These are phyloP conservation scores for Papilio polyxenes DNA, from an alignment of 1,140 invertebrate species.

Conservation along the genomic window DNA sequence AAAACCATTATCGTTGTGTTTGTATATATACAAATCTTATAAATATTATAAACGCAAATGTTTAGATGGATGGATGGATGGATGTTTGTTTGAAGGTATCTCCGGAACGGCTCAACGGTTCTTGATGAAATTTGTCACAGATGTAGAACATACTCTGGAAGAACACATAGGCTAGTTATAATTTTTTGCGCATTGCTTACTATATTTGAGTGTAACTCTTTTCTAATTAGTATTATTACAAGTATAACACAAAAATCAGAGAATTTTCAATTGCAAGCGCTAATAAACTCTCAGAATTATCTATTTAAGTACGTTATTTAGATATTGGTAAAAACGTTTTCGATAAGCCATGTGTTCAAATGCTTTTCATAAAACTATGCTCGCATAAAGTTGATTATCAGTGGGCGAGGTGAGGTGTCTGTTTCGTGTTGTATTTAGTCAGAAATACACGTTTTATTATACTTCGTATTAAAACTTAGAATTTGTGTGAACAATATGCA, in stretches of 20 bases:
- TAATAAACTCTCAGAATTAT: neutral
- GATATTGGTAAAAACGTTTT: constrained; percentile 1
- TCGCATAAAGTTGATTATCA: neutral
- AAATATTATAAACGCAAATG: no score
- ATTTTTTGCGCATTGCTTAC: no score
- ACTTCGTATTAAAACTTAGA: neutral
- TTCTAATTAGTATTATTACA: no score
- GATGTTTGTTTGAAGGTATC: no score
- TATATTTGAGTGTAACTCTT: no score
- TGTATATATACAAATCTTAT: no score
- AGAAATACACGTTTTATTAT: neutral
- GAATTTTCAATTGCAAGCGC: neutral
- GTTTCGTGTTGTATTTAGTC: neutral
- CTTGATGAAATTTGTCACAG: no score
- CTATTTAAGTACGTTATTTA: neutral
- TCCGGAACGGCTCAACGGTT: no score
- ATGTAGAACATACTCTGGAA: no score
- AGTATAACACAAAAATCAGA: neutral
- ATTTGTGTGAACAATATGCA: neutral
- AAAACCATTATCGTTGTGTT: no score
- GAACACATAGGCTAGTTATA: no score
- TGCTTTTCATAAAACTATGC: neutral
- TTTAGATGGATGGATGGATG: no score
- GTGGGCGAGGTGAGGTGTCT: constrained; percentile 1
- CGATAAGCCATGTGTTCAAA: constrained; percentile 21